Conservation (phyloP, 2,888 invertebrate genomes). For the Mythimna impura region DNA sequence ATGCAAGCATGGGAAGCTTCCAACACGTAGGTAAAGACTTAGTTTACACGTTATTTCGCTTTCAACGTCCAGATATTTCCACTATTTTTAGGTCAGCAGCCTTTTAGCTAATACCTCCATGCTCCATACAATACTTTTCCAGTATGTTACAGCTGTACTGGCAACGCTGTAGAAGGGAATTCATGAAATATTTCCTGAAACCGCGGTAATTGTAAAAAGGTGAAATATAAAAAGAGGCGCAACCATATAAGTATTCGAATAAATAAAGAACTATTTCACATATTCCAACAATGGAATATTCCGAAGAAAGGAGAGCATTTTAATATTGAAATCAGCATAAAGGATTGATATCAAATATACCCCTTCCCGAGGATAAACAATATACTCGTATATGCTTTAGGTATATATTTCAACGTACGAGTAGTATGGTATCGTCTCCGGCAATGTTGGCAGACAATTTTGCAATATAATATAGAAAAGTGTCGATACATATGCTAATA, state of each 20-base stretch:
- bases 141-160: slow-evolving; percentile 22
- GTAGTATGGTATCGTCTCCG: slow-evolving; percentile 41
- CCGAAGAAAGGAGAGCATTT: slow-evolving; percentile 58
- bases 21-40: slow-evolving; percentile 20
- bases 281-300: slow-evolving; percentile 53
- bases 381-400: slow-evolving; percentile 31
- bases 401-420: slow-evolving; percentile 41
- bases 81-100: slow-evolving; percentile 37
- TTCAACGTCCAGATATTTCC: slow-evolving; percentile 12
- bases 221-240: slow-evolving; percentile 26
- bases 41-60: slow-evolving; percentile 21
- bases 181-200: slow-evolving; percentile 23
- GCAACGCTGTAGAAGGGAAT: slow-evolving; percentile 5
- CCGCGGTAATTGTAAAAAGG: neutral
- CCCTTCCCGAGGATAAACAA: slow-evolving; percentile 56
- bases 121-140: slow-evolving; percentile 22
- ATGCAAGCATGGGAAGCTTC: slow-evolving; percentile 19
- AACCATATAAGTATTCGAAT: slow-evolving; percentile 39
- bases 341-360: slow-evolving; percentile 67
- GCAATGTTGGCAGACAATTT: slow-evolving; percentile 54
- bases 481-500: slow-evolving; percentile 60
- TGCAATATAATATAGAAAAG: slow-evolving; percentile 55
- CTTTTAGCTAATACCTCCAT: slow-evolving; percentile 32
- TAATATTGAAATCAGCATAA: slow-evolving; percentile 67
- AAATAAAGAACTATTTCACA: slow-evolving; percentile 57